Conservation (phyloP, 2,797 vertebrate genomes). For the Cuniculus paca region DNA sequence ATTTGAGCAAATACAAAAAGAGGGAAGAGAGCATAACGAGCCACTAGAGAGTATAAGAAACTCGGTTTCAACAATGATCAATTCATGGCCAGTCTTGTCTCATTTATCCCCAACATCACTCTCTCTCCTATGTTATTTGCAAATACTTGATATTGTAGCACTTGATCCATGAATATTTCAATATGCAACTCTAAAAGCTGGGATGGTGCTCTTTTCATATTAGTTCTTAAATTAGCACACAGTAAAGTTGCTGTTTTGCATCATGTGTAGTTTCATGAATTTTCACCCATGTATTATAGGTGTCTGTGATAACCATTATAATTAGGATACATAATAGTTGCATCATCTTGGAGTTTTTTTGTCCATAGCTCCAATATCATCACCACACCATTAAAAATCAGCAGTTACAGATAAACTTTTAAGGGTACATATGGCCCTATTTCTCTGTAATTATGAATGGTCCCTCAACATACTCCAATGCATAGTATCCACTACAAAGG, state of each 20-base stretch:
- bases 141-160: conserved; percentile 15
- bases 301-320: not conserved
- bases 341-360: not conserved
- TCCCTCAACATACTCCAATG: not conserved
- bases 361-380: not conserved
- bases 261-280: not conserved
- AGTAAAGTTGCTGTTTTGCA: not conserved
- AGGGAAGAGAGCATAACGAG: conserved; percentile 6
- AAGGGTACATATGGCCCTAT: not conserved
- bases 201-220: not conserved
- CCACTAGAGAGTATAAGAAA: not conserved
- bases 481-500: not conserved
- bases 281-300: not conserved
- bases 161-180: conserved; percentile 58
- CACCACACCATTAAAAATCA: not conserved
- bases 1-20: conserved; percentile 43
- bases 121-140: not conserved
- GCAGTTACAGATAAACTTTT: not conserved
- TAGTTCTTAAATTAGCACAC: conserved; percentile 43
- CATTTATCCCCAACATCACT: not conserved
- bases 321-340: not conserved
- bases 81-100: not conserved
- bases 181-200: conserved; percentile 1
- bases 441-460: not conserved
- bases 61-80: conserved; percentile 24